phyloP scores from a whole-genome alignment of 2,113 vertebrate genomes.

The Lasiurus cinereus region DNA sequence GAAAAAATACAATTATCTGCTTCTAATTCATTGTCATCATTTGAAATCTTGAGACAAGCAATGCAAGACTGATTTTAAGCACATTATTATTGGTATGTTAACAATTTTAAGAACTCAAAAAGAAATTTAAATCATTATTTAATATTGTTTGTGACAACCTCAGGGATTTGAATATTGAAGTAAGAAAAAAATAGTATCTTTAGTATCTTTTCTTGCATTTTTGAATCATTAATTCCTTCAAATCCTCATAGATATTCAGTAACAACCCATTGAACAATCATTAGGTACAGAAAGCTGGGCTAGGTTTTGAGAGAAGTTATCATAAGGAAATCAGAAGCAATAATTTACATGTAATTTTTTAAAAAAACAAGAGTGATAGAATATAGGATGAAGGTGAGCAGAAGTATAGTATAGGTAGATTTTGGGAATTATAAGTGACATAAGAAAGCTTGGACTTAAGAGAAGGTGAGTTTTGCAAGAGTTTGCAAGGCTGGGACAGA shows the following conservation, averaged over 20 bases:
- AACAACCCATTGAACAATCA: neutral
- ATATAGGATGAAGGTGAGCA: neutral
- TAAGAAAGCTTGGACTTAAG: neutral
- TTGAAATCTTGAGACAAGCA: neutral
- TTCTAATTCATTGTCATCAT: conserved; percentile 13
- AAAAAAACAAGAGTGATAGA: neutral
- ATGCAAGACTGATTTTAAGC: conserved; percentile 10
- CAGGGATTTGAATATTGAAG: conserved; percentile 26
- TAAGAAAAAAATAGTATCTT: neutral
- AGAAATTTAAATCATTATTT: conserved; percentile 36
- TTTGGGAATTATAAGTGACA: neutral
- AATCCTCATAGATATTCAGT: neutral
- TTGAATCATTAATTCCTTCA: neutral
- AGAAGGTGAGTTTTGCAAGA: neutral
- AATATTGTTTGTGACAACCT: conserved; percentile 31
- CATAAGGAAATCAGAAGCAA: neutral
- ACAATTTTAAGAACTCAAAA: conserved; percentile 54
- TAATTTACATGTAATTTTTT: neutral
- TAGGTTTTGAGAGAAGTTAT: neutral
- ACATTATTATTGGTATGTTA: conserved; percentile 19
- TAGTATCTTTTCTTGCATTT: neutral
- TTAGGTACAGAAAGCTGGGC: neutral
- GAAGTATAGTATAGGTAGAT: neutral
- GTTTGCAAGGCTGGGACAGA: neutral
- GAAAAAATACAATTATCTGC: neutral